Base-by-base conservation (phyloP, 2,113 vertebrate species). In the Carassius gibelio region DNA sequence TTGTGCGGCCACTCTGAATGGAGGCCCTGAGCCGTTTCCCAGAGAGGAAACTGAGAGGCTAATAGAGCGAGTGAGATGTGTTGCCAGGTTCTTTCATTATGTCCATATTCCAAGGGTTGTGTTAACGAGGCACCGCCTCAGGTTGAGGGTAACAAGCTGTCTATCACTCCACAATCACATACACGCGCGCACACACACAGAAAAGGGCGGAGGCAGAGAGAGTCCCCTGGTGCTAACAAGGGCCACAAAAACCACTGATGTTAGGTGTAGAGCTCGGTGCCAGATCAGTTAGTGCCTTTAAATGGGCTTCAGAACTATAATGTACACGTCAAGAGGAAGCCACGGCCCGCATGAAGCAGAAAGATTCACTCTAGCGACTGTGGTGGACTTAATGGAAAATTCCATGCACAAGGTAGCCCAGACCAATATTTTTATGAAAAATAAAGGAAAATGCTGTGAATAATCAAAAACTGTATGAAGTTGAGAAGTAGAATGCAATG, bases 41-140 rank as follows among this genome's bases (percentile, higher is more conserved):
- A 96, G 95, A 95, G 95, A 96, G 94, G 95, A 96, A 96, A 96
- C 95, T 95, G 95, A 96, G 95, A 96, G 95, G 95, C 96, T 96
- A 96, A 96, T 96, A 96, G 95, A 96, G 94, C 93, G 94, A 94
- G 95, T 94, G 95, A 95, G 95, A 96, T 96, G 95, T 96, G 96
- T 95, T 95, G 94, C 94, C 96, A 95, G 95, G 95, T 95, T 95
- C 95, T 95, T 96, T 96, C 96, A 96, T 96, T 95, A 95, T 94
- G 94, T 84, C 94, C 94, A 94, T 94, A 95, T 96, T 94, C 68
- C 81, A 86, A 84, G 93, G 94, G 94, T 94, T 93, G 95, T 95
- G 95, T 94, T 96, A 96, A 96, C 96, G 95, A 96, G 94, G 95
- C 95, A 93, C 94, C 93, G 93, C 91, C 95, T 96, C 94, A 95